Conservation (phyloP, 2,888 invertebrate genomes). For the Synergus japonicus region DNA sequence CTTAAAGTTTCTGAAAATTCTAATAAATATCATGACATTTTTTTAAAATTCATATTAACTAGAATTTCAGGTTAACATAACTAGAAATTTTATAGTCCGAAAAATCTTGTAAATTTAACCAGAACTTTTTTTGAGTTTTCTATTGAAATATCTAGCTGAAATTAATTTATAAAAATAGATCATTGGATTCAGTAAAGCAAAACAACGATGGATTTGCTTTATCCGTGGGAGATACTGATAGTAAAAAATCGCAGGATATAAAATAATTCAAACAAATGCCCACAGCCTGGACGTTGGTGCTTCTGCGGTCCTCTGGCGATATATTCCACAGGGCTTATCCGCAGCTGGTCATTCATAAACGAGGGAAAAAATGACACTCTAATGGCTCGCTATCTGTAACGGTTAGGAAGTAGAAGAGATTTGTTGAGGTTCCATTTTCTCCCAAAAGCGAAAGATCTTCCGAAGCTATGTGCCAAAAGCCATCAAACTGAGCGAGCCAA, state of each 20-base stretch:
- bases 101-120: not conserved
- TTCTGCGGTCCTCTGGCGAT: constrained; percentile 64
- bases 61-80: no score
- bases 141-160: not conserved
- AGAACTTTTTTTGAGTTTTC: not conserved
- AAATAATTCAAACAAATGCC: constrained; percentile 77
- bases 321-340: constrained; percentile 74
- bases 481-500: not conserved
- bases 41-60: no score
- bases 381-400: constrained; percentile 72
- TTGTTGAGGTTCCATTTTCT: constrained; percentile 63
- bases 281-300: constrained; percentile 59
- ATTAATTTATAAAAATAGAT: not conserved
- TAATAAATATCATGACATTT: no score
- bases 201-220: constrained; percentile 8
- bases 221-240: constrained; percentile 64
- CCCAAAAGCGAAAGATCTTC: not conserved
- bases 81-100: not conserved
- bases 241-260: constrained; percentile 76
- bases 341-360: constrained; percentile 74
- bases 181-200: not conserved
- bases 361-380: constrained; percentile 70
- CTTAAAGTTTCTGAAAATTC: no score
- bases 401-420: constrained; percentile 72
- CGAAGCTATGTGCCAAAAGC: not conserved